Evolutionary conservation across 2,797 vertebrate genomes (phyloP).

Genomic region (Fistularia commersonii): DNA sequence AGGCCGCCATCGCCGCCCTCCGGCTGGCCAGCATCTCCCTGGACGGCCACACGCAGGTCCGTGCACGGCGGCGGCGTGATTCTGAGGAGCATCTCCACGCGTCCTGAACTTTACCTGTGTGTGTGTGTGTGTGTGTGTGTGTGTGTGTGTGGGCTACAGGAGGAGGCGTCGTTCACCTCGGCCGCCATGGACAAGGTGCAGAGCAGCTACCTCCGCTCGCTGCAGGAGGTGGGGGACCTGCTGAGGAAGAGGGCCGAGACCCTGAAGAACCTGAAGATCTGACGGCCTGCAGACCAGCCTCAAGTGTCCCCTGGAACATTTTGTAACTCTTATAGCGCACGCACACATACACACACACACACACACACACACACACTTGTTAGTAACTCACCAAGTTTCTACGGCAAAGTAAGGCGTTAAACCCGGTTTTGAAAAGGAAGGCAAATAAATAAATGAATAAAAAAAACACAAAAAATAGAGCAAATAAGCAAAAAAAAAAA

Average conservation of each 20-base stretch:
- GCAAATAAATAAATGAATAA: too few relatives aligned
- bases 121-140: too few relatives aligned
- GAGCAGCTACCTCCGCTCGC: constrained; percentile 92
- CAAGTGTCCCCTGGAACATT: constrained; percentile 24
- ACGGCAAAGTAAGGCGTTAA: too few relatives aligned
- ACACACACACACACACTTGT: too few relatives aligned
- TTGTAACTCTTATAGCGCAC: constrained; percentile 48
- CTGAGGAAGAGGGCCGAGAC: constrained; percentile 92
- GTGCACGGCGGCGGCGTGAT: background rate
- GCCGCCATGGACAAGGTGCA: constrained; percentile 91
- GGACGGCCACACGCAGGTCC: constrained; percentile 78
- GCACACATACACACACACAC: background rate
- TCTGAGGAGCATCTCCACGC: background rate
- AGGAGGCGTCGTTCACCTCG: constrained; percentile 85
- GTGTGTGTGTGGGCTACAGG: constrained; percentile 64
- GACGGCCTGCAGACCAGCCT: constrained; percentile 34
- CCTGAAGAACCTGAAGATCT: constrained; percentile 93
- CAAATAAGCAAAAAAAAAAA: too few relatives aligned
- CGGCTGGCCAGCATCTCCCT: constrained; percentile 86
- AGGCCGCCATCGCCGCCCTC: constrained; percentile 81
- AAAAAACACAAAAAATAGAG: too few relatives aligned
- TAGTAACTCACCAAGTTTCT: too few relatives aligned
- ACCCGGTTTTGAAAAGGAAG: too few relatives aligned
- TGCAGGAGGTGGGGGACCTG: constrained; percentile 92
- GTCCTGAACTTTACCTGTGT: too few relatives aligned